Conservation (phyloP, 37 sponge, comb jelly and placozoan species). For the Chondrosia reniformis region DNA sequence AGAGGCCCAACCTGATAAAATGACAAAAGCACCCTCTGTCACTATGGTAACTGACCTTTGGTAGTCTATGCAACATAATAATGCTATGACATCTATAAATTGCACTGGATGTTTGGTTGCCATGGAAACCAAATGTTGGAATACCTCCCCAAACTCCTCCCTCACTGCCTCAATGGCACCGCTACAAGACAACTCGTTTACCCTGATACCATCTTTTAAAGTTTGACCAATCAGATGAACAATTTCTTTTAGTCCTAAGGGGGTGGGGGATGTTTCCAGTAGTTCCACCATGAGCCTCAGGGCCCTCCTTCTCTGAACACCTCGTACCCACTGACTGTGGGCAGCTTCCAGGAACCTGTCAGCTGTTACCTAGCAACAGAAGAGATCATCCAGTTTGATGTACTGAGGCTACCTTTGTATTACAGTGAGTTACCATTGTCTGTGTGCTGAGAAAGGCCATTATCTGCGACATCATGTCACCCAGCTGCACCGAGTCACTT, state of each 20-base stretch:
- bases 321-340: constrained; percentile 58
- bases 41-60: constrained; percentile 38
- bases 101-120: constrained; percentile 67
- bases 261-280: constrained; percentile 30
- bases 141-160: constrained; percentile 64
- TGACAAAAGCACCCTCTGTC: too few relatives aligned
- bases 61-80: constrained; percentile 78
- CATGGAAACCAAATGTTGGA: constrained; percentile 69
- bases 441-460: too few relatives aligned
- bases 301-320: constrained; percentile 63
- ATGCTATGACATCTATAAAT: constrained; percentile 83
- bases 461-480: too few relatives aligned
- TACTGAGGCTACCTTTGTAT: too few relatives aligned
- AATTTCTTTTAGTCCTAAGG: constrained; percentile 56
- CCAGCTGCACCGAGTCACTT: too few relatives aligned
- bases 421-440: too few relatives aligned
- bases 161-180: constrained; percentile 62
- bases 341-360: constrained; percentile 76
- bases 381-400: neutral
- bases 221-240: constrained; percentile 54
- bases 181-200: constrained; percentile 9
- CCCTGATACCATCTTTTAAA: constrained; percentile 40
- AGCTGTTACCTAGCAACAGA: constrained; percentile 54
- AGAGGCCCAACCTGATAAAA: too few relatives aligned
- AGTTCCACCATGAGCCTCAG: constrained; percentile 75